Base-by-base conservation (phyloP, 2,797 vertebrate species). In the Danio choprae region DNA sequence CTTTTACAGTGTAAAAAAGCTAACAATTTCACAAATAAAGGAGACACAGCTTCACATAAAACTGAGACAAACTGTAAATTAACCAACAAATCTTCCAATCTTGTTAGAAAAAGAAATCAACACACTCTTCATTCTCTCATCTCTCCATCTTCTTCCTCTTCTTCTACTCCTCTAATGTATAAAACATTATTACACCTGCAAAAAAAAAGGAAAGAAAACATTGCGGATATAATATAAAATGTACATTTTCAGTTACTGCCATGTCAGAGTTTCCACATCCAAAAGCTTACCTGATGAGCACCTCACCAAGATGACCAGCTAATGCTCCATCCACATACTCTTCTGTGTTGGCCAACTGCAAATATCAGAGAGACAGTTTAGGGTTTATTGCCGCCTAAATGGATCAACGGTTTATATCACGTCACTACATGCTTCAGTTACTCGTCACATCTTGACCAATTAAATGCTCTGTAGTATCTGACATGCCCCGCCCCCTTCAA, bases 81-180 rank as follows among this genome's bases (percentile, higher is more conserved):
- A 83, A 81, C 55, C 79, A 59, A 86, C 59, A 85, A 65, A 84
- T 69, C 10, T 60, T 74, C 15, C 77, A 77, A 80, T 51, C 46
- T 13, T 58, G 68, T 82, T 81, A 62, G 59, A 60, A 69, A 64
- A 58, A 72, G 29, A 76, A 77, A 16, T 11, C 79, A 64, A 11
- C 41, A 0, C 18, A 18, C 0, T 48, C 82, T 69, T 94, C 95
- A 99, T 92, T 99, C 98, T 91, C 97, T 96, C 98, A 99, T 99
- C 89, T 99, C 98, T 82, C 98, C 98, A 64, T 99, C 98, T 91
- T 99, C 98, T 86, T 99, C 97, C 70, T 99, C 98, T 85, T 99
- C 98, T 92, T 99, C 98, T 78, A 99, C 98, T 29, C 98, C 98
- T 92, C 97, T 92, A 91, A 99, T 99, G 93, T 99, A 99, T 89